Evolutionary conservation across 2,797 vertebrate genomes (phyloP), one percentile per base, ranked within the genome.

Genomic region (Notolabrus celidotus): DNA sequence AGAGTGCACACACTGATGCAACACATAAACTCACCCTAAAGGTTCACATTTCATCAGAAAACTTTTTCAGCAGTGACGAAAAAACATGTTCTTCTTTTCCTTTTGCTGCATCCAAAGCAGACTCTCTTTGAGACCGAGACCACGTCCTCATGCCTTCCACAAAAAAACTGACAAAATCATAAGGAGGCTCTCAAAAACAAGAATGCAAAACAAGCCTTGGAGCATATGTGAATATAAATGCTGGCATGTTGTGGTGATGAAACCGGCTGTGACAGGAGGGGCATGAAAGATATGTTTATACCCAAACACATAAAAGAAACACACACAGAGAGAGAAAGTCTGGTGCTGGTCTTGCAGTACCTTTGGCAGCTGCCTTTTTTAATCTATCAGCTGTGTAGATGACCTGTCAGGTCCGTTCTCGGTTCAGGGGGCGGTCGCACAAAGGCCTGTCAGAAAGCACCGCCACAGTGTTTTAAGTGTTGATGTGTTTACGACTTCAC

Each of bases 301-400:
- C 17, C 6, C 17, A 36, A 42, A 59, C 50, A 67, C 39, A 55
- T 54, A 17, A 23, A 42, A 9, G 17, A 27, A 12, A 45, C 51
- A 69, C 69, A 61, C 19, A 49, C 17, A 56, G 25, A 36, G 34
- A 46, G 17, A 23, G n/a, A 58, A 41, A 47, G 22, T 12, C 27
- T 42, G 23, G 34, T 38, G 46, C 54, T 67, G 51, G 45, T 60
- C 39, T 63, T 67, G 39, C 42, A 64, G 23, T 14, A 80, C 77
- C 80, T 78, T 79, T 15, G 59, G 82, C 67, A 58, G 63, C 64
- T 85, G 75, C 74, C 65, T 56, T 72, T 74, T 62, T 43, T 17
- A 42, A 80, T 89, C 57, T 43, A 66, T 84, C 60, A 71, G 0
- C 36, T 12, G 27, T 42, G 52, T 17, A 17, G 55, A 74, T 57